Percentiles rank a stretch among this genome's conserved stretches.
These are phyloP conservation scores for Helicoverpa armigera DNA, from an alignment of 1,140 invertebrate genomes.

Conservation along the genomic window DNA sequence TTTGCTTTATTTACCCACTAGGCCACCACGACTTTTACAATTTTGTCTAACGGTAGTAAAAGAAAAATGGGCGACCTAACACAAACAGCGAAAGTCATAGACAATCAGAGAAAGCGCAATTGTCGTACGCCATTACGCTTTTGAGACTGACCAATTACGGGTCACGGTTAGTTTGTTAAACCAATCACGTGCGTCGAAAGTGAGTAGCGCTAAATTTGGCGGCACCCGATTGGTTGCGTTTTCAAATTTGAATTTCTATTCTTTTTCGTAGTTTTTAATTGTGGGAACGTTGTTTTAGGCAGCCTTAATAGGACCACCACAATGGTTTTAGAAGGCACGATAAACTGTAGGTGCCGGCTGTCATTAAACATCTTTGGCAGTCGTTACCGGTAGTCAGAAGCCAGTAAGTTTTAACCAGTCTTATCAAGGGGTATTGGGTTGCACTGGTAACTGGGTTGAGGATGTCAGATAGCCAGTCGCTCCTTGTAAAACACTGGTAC, in stretches of 20 bases:
- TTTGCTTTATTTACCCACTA: neutral
- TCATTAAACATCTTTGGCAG: no score
- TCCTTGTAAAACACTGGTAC: no score
- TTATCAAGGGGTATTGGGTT: no score
- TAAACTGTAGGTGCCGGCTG: no score
- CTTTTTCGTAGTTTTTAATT: slow-evolving; percentile 38
- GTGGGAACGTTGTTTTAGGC: slow-evolving; percentile 15
- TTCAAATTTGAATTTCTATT: slow-evolving; percentile 46
- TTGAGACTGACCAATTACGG: slow-evolving; percentile 48
- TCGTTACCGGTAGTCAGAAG: no score
- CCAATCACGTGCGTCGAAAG: slow-evolving; percentile 53
- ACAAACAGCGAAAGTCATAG: slow-evolving; percentile 50
- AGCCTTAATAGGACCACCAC: neutral
- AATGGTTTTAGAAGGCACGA: no score
- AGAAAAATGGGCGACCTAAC: slow-evolving; percentile 33
- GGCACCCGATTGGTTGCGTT: slow-evolving; percentile 42
- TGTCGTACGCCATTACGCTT: slow-evolving; percentile 42
- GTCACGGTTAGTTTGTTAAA: slow-evolving; percentile 25
- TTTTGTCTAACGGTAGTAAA: slow-evolving; percentile 39
- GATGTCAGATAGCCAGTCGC: no score
- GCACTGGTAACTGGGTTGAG: no score
- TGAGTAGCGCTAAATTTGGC: slow-evolving; percentile 53
- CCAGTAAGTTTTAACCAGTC: no score
- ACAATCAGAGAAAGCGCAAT: slow-evolving; percentile 51
- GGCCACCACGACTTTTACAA: neutral